Conservation (phyloP, 2,113 vertebrate species). For the Scophthalmus maximus region DNA sequence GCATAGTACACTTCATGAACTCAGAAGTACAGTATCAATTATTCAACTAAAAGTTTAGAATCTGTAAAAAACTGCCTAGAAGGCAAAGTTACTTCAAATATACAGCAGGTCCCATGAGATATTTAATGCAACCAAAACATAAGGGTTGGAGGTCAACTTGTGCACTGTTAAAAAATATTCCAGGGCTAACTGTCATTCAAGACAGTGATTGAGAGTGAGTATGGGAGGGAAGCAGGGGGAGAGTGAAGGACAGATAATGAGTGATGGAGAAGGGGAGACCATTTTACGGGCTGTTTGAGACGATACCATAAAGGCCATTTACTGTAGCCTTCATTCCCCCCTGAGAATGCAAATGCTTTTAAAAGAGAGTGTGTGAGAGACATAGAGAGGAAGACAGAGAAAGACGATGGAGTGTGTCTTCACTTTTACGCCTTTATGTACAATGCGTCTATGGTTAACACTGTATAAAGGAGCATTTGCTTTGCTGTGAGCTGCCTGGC, state of each 20-base stretch:
- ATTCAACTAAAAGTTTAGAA: constrained; percentile 40
- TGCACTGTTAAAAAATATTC: not conserved
- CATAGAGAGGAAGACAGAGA: not conserved
- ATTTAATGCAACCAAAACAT: constrained; percentile 21
- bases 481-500: not conserved
- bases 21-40: constrained; percentile 32
- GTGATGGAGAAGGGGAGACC: constrained; percentile 44
- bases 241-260: constrained; percentile 32
- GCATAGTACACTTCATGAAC: constrained; percentile 11
- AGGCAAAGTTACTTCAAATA: constrained; percentile 12
- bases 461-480: constrained; percentile 9
- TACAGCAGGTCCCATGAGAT: constrained; percentile 21
- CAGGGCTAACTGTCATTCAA: not conserved
- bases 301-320: constrained; percentile 57
- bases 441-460: constrained; percentile 17
- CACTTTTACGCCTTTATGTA: constrained; percentile 17
- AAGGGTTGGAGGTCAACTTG: constrained; percentile 30
- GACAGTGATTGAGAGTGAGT: constrained; percentile 8
- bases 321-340: constrained; percentile 56
- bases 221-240: constrained; percentile 1
- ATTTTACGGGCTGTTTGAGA: constrained; percentile 51
- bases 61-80: constrained; percentile 40
- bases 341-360: constrained; percentile 65
- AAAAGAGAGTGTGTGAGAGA: constrained; percentile 34
- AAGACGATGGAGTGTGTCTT: constrained; percentile 8